phyloP scores from a whole-genome alignment of 2,888 invertebrate genomes.

The Drosophila mulleri region DNA sequence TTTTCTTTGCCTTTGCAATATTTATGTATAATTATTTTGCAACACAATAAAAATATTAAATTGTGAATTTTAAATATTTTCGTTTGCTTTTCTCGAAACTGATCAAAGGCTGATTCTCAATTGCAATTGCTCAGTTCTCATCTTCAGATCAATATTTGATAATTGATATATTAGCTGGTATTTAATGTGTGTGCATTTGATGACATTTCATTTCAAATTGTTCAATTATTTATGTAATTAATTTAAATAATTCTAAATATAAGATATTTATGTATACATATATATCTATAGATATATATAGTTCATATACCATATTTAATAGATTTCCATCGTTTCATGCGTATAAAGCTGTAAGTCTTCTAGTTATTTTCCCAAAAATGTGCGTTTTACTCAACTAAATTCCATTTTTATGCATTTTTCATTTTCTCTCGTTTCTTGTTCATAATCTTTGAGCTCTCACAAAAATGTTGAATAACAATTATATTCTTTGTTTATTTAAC shows the following conservation, averaged over 20 bases:
- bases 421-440: conserved; percentile 25
- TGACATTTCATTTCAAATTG: conserved; percentile 40
- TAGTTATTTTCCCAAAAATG: conserved; percentile 68
- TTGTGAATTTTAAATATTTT: conserved; percentile 22
- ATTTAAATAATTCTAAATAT: conserved; percentile 72
- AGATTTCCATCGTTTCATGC: conserved; percentile 67
- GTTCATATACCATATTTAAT: conserved; percentile 43
- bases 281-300: conserved; percentile 39
- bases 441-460: conserved; percentile 37
- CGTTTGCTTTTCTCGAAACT: conserved; percentile 31
- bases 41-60: conserved; percentile 29
- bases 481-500: conserved; percentile 35
- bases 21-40: conserved; percentile 49
- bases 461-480: conserved; percentile 64
- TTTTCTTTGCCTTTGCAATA: conserved; percentile 26
- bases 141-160: conserved; percentile 35
- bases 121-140: conserved; percentile 42
- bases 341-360: conserved; percentile 83
- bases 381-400: conserved; percentile 74
- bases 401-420: conserved; percentile 57
- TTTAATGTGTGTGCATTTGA: conserved; percentile 45
- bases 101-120: conserved; percentile 37
- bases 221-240: conserved; percentile 45
- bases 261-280: conserved; percentile 27
- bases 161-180: conserved; percentile 14